Percentiles rank a stretch among this genome's conserved stretches.
phyloP scores from a whole-genome alignment of 2,888 invertebrate genomes.

The Fragum whitleyi region DNA sequence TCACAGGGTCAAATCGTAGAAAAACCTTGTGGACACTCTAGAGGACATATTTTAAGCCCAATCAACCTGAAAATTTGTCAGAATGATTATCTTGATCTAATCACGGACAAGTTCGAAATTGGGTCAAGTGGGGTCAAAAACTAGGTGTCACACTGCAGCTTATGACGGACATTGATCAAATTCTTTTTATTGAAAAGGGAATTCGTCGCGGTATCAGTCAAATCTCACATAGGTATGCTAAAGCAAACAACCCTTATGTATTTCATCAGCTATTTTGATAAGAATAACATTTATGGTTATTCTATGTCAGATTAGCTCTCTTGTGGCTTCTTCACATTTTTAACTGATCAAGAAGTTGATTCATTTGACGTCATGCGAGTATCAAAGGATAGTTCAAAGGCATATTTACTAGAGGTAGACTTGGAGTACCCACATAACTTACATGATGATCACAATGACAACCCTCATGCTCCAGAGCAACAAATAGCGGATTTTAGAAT shows the following conservation, averaged over 20 bases:
- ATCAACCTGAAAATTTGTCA: too few relatives aligned
- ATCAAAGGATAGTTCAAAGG: constrained; percentile 40
- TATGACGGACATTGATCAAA: too few relatives aligned
- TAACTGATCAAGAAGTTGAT: constrained; percentile 46
- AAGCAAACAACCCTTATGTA: constrained; percentile 57
- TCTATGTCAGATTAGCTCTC: constrained; percentile 76
- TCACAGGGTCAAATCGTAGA: too few relatives aligned
- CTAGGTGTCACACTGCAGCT: too few relatives aligned
- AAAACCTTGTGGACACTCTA: too few relatives aligned
- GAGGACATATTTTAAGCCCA: too few relatives aligned
- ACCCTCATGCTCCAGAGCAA: constrained; percentile 76
- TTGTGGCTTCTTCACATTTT: constrained; percentile 69
- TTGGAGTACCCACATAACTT: constrained; percentile 83
- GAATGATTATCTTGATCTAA: too few relatives aligned
- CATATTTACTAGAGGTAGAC: constrained; percentile 85
- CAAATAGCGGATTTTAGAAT: constrained; percentile 72
- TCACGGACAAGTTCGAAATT: too few relatives aligned
- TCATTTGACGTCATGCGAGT: constrained; percentile 32
- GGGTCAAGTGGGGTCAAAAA: too few relatives aligned
- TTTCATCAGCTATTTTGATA: constrained; percentile 16
- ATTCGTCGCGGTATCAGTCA: constrained; percentile 51
- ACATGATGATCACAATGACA: constrained; percentile 82
- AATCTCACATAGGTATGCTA: constrained; percentile 38
- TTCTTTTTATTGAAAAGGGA: constrained; percentile 56
- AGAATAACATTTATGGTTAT: constrained; percentile 47